These are phyloP conservation scores for Mnemiopsis leidyi DNA, from an alignment of 37 sponge, comb jelly and placozoan genomes.

Conservation along the genomic window DNA sequence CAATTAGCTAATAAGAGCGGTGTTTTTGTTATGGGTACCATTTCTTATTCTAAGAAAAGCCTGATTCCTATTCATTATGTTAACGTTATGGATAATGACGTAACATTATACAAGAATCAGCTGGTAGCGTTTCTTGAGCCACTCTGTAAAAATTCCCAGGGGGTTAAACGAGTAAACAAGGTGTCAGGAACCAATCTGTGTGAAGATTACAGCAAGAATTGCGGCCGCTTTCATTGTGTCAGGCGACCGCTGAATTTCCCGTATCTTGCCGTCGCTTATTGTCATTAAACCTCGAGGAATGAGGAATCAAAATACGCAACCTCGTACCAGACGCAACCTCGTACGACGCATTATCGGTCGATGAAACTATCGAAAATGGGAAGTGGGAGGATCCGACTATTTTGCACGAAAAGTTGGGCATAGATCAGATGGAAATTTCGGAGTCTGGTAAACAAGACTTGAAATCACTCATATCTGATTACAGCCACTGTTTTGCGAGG, in stretches of 20 bases:
- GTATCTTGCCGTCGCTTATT: no score
- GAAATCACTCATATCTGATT: slow-evolving; percentile 18
- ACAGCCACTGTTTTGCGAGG: slow-evolving; percentile 44
- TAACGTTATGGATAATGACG: not conserved
- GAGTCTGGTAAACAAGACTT: not conserved
- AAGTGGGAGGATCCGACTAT: not conserved
- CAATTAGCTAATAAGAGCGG: not conserved
- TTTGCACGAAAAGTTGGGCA: not conserved
- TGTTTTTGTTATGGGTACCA: not conserved
- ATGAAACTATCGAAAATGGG: slow-evolving; percentile 13
- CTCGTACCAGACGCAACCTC: no score
- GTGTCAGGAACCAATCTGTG: no score
- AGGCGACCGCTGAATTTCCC: no score
- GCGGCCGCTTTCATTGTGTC: not conserved
- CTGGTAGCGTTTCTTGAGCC: slow-evolving; percentile 13
- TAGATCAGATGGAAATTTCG: slow-evolving; percentile 10
- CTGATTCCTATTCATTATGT: not conserved
- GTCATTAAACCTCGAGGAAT: no score
- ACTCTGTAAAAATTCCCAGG: slow-evolving; percentile 1
- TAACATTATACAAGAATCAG: slow-evolving; percentile 30
- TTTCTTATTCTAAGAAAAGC: not conserved
- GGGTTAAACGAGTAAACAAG: not conserved
- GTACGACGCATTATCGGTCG: not conserved
- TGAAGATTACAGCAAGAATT: not conserved
- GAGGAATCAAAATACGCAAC: no score